These are phyloP conservation scores for Myotis daubentonii DNA, from an alignment of 2,797 vertebrate species.

Conservation along the genomic window DNA sequence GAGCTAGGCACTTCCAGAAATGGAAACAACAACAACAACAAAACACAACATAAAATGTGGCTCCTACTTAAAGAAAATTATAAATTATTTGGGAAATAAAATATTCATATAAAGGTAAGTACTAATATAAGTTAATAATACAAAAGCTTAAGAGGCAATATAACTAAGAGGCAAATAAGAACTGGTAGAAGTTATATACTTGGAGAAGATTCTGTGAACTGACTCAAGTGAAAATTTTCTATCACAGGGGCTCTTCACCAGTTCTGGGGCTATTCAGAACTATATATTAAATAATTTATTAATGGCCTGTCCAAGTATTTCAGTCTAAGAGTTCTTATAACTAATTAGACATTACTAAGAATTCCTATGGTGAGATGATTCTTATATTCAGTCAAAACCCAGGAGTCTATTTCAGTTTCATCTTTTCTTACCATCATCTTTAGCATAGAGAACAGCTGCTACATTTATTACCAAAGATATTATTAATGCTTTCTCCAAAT, in stretches of 20 bases:
- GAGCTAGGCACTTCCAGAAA: conserved; percentile 19
- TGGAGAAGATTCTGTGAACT: background rate
- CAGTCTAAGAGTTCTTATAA: background rate
- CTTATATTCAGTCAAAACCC: background rate
- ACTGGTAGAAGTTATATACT: background rate
- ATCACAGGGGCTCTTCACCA: background rate
- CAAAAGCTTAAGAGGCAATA: background rate
- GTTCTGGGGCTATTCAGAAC: background rate
- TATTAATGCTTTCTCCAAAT: background rate
- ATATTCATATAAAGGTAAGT: background rate
- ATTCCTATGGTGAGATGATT: background rate
- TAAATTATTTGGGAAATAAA: background rate
- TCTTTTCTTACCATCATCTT: background rate
- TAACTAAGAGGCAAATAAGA: conserved; percentile 7
- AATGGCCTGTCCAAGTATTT: background rate
- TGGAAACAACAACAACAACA: background rate
- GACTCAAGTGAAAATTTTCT: background rate
- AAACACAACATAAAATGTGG: background rate
- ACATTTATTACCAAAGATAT: background rate
- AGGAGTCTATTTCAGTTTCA: background rate
- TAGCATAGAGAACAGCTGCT: background rate
- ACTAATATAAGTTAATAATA: background rate
- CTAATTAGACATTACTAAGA: background rate
- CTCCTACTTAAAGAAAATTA: conserved; percentile 30
- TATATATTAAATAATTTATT: background rate